Conservation (phyloP, 2,888 invertebrate species). For the Ophraella communa region DNA sequence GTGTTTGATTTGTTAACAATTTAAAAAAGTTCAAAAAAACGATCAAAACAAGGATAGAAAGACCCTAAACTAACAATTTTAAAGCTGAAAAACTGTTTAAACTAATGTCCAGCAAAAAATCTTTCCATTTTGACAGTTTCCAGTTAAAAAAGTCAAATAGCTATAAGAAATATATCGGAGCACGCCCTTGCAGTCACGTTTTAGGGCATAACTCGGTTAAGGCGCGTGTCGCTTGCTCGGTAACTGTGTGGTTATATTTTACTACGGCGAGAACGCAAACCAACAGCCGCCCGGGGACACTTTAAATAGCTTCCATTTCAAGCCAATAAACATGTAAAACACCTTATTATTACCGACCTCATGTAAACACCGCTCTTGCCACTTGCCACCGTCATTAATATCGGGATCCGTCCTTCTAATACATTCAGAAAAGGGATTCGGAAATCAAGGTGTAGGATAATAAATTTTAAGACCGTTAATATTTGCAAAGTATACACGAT, state of each 20-base stretch:
- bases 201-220: conserved; percentile 51
- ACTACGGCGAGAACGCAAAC: conserved; percentile 33
- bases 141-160: too few species aligned
- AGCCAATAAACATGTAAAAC: conserved; percentile 63
- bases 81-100: too few species aligned
- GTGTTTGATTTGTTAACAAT: too few species aligned
- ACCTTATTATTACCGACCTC: conserved; percentile 57
- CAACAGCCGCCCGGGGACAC: conserved; percentile 55
- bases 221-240: conserved; percentile 44
- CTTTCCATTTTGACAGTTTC: too few species aligned
- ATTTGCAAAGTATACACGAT: too few species aligned
- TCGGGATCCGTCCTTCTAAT: conserved; percentile 7
- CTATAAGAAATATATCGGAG: background rate
- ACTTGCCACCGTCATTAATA: conserved; percentile 16
- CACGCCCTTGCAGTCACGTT: conserved; percentile 33
- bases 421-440: conserved; percentile 1
- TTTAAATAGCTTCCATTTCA: conserved; percentile 62
- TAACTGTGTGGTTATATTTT: conserved; percentile 33
- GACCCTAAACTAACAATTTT: too few species aligned
- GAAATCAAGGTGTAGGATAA: conserved; percentile 13
- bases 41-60: too few species aligned
- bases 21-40: too few species aligned
- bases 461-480: too few species aligned
- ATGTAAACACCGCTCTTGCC: conserved; percentile 43
- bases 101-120: too few species aligned